Conservation (phyloP, 2,797 vertebrate genomes). For the Gephyroberyx darwinii region DNA sequence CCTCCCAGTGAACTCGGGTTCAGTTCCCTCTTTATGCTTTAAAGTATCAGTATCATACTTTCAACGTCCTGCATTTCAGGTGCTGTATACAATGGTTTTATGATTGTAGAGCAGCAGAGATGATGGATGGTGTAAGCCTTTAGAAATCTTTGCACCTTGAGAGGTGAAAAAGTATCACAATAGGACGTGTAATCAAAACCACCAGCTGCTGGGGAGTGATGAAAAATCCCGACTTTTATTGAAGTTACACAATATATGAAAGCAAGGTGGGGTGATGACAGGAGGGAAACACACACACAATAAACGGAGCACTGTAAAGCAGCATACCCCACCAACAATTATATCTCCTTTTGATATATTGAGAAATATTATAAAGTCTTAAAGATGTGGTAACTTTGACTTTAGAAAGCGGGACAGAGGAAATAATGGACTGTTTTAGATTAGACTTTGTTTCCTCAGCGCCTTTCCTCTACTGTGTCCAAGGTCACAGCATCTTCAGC, state of each 20-base stretch:
- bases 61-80: conserved; percentile 23
- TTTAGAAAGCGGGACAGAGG: conserved; percentile 21
- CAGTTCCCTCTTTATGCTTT: background rate
- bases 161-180: conserved; percentile 58
- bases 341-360: background rate
- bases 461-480: conserved; percentile 43
- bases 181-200: conserved; percentile 45
- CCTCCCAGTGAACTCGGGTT: conserved; percentile 27
- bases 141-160: conserved; percentile 59
- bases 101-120: conserved; percentile 22
- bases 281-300: conserved; percentile 35
- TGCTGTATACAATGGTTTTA: conserved; percentile 16
- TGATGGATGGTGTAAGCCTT: conserved; percentile 44
- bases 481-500: conserved; percentile 38
- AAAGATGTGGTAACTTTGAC: conserved; percentile 17
- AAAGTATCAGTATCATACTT: conserved; percentile 32
- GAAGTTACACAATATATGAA: conserved; percentile 44
- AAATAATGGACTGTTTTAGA: conserved; percentile 45
- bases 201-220: conserved; percentile 44
- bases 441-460: conserved; percentile 34
- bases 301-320: conserved; percentile 23
- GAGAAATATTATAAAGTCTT: conserved; percentile 17
- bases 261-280: conserved; percentile 46
- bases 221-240: conserved; percentile 48
- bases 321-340: conserved; percentile 17